These are phyloP conservation scores for Scaptomyza caliginosa DNA, from an alignment of 2,888 invertebrate genomes.

Conservation along the genomic window DNA sequence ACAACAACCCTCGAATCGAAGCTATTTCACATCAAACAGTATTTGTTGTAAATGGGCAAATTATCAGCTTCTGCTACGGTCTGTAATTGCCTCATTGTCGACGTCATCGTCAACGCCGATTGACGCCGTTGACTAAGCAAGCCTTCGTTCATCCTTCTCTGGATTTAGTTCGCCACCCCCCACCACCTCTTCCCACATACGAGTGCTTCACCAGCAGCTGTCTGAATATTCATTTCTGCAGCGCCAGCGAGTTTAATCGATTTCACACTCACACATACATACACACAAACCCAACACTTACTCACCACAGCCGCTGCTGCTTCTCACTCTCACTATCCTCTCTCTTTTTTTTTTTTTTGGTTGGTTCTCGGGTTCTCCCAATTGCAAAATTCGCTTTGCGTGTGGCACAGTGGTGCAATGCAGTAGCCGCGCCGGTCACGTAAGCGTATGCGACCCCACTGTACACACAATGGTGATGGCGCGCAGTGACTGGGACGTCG, in stretches of 20 bases:
- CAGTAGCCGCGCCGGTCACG: constrained; percentile 53
- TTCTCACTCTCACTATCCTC: constrained; percentile 1
- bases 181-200: neutral
- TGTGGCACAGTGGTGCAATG: constrained; percentile 62
- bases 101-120: constrained; percentile 3
- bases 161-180: neutral
- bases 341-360: constrained; percentile 1
- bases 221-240: constrained; percentile 56
- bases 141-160: neutral
- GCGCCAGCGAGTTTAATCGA: constrained; percentile 54
- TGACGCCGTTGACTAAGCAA: constrained; percentile 31
- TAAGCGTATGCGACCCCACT: constrained; percentile 50
- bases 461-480: constrained; percentile 40
- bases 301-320: constrained; percentile 39
- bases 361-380: neutral
- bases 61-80: neutral
- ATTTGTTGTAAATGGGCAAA: neutral
- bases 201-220: constrained; percentile 33
- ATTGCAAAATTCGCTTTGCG: constrained; percentile 49
- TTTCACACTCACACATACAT: constrained; percentile 31
- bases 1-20: constrained; percentile 5
- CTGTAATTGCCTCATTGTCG: constrained; percentile 3
- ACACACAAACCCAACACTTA: constrained; percentile 20
- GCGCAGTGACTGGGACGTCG: constrained; percentile 15
- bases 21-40: constrained; percentile 1